Percentiles rank a stretch among this genome's conserved stretches.
Evolutionary conservation across 2,797 vertebrate species (phyloP).

Genomic region (Hypotaenidia okinawae): DNA sequence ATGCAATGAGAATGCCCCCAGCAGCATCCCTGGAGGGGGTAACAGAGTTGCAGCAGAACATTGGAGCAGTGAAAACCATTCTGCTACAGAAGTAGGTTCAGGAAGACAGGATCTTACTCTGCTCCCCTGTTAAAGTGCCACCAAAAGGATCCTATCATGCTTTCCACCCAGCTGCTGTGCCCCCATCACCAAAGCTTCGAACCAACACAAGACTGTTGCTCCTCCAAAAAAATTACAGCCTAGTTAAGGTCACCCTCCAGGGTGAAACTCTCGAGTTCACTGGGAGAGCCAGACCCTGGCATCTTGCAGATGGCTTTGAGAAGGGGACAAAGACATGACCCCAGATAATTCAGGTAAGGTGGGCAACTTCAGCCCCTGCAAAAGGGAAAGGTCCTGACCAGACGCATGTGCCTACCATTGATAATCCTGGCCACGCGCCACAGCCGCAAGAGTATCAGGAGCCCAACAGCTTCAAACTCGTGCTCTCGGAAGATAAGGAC

Average conservation of each 20-base stretch:
- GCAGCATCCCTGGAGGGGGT: not conserved
- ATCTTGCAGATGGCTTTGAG: rapidly evolving
- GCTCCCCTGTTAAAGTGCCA: not conserved
- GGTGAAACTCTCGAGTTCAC: rapidly evolving
- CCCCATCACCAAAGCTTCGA: rapidly evolving
- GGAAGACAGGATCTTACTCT: not conserved
- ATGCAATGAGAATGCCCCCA: not conserved
- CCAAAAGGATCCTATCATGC: not conserved
- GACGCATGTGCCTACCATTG: conserved; percentile 80
- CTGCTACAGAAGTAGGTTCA: not conserved
- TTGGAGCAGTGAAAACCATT: not conserved
- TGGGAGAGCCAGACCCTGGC: not conserved
- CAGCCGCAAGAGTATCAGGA: conserved; percentile 92
- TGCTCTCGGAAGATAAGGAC: conserved; percentile 86
- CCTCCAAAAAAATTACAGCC: not conserved
- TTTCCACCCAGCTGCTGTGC: not conserved
- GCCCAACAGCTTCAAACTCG: conserved; percentile 86
- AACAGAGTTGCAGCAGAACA: not conserved
- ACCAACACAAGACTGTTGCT: not conserved
- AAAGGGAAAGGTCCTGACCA: rapidly evolving
- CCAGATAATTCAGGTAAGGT: not conserved
- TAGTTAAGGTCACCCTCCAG: not conserved
- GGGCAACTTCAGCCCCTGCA: rapidly evolving
- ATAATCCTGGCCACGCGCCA: conserved; percentile 97
- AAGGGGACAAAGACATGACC: rapidly evolving